Evolutionary conservation across 2,888 invertebrate genomes (phyloP).

Genomic region (Schizotus pectinicornis): DNA sequence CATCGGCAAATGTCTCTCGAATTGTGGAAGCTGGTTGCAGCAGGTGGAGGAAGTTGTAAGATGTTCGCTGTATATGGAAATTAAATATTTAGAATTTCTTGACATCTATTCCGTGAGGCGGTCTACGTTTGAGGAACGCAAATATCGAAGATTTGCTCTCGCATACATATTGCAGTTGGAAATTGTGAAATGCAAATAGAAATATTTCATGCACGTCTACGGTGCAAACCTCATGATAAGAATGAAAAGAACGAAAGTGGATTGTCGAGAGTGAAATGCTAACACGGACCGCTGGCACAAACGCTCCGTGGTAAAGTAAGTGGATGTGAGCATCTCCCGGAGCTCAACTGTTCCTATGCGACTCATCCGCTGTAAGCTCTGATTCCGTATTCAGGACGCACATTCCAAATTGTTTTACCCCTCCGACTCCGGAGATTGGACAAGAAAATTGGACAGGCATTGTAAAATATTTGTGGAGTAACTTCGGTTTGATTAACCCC

Average conservation of each 20-base stretch:
- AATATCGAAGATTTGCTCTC: slow-evolving; percentile 32
- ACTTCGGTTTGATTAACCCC: slow-evolving; percentile 48
- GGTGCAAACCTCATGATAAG: slow-evolving; percentile 33
- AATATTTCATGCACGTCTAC: slow-evolving; percentile 41
- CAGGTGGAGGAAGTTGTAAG: too few species aligned
- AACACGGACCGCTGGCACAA: slow-evolving; percentile 29
- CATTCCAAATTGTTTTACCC: slow-evolving; percentile 53
- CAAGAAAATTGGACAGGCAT: slow-evolving; percentile 53
- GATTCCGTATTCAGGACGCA: slow-evolving; percentile 47
- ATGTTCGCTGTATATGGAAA: too few species aligned
- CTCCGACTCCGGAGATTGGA: slow-evolving; percentile 50
- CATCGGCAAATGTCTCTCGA: too few species aligned
- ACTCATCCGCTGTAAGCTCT: slow-evolving; percentile 42
- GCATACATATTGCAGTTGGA: slow-evolving; percentile 24
- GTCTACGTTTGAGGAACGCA: slow-evolving; percentile 15
- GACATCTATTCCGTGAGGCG: not conserved
- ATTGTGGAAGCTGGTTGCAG: too few species aligned
- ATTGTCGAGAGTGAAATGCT: slow-evolving; percentile 39
- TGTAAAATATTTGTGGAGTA: slow-evolving; percentile 53
- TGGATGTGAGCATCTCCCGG: slow-evolving; percentile 47
- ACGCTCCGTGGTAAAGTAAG: slow-evolving; percentile 46
- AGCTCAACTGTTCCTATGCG: slow-evolving; percentile 44
- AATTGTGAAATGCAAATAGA: slow-evolving; percentile 40
- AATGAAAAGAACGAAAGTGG: slow-evolving; percentile 36
- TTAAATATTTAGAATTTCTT: not conserved